Evolutionary conservation across 1,140 invertebrate genomes (phyloP).

Genomic region (Magallana angulata): DNA sequence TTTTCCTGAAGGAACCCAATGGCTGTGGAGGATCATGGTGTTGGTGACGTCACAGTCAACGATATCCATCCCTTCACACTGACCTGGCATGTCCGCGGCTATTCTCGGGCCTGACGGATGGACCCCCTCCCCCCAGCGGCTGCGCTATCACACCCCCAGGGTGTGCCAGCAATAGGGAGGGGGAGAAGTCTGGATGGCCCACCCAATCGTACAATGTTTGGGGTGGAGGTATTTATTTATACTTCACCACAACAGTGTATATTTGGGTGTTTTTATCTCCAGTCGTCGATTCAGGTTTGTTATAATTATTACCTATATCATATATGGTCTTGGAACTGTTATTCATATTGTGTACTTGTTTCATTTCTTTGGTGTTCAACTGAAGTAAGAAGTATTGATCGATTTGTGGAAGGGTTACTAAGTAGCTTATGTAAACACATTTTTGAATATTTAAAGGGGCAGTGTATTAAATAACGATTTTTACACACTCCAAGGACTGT

Average conservation of each 20-base stretch:
- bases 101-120: slow-evolving; percentile 6
- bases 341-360: too few species aligned
- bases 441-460: too few species aligned
- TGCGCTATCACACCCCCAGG: neutral
- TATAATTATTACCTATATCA: too few species aligned
- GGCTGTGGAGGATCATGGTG: neutral
- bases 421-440: too few species aligned
- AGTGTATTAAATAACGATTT: too few species aligned
- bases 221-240: neutral
- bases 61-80: neutral
- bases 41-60: neutral
- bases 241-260: neutral
- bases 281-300: too few species aligned
- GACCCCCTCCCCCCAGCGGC: slow-evolving; percentile 15
- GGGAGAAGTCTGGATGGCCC: neutral
- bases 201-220: slow-evolving; percentile 7
- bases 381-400: too few species aligned
- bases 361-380: too few species aligned
- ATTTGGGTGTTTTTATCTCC: neutral
- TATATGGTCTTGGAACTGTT: too few species aligned
- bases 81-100: neutral
- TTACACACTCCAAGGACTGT: too few species aligned
- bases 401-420: too few species aligned
- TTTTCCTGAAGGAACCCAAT: neutral
- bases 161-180: slow-evolving; percentile 6